Conservation (phyloP, 1,140 invertebrate species). For the Zophobas atratus region DNA sequence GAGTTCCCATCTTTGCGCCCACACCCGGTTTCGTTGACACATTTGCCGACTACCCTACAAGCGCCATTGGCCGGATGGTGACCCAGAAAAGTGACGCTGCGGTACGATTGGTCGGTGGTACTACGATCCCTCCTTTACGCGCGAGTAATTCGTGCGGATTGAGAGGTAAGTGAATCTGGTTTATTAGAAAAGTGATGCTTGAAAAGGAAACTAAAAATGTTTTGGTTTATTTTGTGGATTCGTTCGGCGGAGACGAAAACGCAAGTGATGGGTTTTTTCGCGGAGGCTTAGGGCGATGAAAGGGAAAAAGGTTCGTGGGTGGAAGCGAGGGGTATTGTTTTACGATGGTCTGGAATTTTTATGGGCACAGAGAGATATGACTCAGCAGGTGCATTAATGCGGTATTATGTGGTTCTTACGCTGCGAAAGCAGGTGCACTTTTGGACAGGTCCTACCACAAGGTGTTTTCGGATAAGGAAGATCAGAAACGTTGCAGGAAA, state of each 20-base stretch:
- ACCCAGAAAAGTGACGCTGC: conserved; percentile 57
- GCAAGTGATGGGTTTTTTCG: conserved; percentile 51
- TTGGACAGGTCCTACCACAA: too few relatives aligned
- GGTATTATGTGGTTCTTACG: too few relatives aligned
- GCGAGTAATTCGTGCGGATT: conserved; percentile 11
- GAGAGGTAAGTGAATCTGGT: conserved; percentile 56
- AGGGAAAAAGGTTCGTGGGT: too few relatives aligned
- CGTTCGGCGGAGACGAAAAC: conserved; percentile 46
- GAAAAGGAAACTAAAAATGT: conserved; percentile 52
- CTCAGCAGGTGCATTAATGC: too few relatives aligned
- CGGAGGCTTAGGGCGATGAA: background rate
- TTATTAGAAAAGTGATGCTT: conserved; percentile 48
- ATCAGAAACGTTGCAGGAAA: too few relatives aligned
- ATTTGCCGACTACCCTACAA: conserved; percentile 65
- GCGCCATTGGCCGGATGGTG: conserved; percentile 59
- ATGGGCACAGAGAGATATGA: too few relatives aligned
- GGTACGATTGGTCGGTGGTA: conserved; percentile 20
- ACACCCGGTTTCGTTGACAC: conserved; percentile 62
- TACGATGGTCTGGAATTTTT: too few relatives aligned
- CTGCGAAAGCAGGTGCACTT: too few relatives aligned
- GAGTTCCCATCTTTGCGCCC: conserved; percentile 54
- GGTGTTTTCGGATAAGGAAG: too few relatives aligned
- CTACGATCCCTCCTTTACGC: conserved; percentile 27
- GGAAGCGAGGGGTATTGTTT: too few relatives aligned
- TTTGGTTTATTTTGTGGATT: conserved; percentile 52